Evolutionary conservation across 2,113 vertebrate genomes (phyloP).

Genomic region (Carassius auratus): DNA sequence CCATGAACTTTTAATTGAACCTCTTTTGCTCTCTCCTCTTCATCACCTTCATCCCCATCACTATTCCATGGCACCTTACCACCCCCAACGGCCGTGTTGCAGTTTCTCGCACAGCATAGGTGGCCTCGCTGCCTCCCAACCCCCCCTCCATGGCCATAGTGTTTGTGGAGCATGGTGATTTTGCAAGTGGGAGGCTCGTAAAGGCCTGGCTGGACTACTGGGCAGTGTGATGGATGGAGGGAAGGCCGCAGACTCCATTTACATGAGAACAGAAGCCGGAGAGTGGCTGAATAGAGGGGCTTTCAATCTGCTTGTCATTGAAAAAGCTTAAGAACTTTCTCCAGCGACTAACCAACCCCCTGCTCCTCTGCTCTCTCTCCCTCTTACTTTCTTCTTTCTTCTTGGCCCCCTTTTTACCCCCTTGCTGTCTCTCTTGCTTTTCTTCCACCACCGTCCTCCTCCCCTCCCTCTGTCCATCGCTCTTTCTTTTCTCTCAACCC

Average conservation of each 20-base stretch:
- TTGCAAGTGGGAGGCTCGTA: conserved; percentile 50
- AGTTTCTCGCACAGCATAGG: conserved; percentile 50
- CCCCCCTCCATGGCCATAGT: conserved; percentile 19
- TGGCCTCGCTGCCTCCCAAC: conserved; percentile 37
- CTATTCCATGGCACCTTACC: background rate
- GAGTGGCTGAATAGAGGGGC: conserved; percentile 49
- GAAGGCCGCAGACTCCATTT: conserved; percentile 52
- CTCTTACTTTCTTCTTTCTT: conserved; percentile 45
- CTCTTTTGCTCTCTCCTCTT: background rate
- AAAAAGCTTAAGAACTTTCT: conserved; percentile 55
- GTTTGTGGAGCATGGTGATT: conserved; percentile 47
- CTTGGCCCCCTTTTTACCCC: conserved; percentile 36
- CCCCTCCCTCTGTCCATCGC: conserved; percentile 42
- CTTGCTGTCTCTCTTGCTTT: conserved; percentile 33
- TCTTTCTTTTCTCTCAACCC: conserved; percentile 48
- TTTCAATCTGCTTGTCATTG: conserved; percentile 59
- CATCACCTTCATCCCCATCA: background rate
- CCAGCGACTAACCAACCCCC: conserved; percentile 49
- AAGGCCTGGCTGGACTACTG: conserved; percentile 51
- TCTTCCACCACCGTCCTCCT: conserved; percentile 34
- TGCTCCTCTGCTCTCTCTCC: conserved; percentile 32
- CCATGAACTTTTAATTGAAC: too few relatives aligned
- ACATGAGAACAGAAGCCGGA: conserved; percentile 57
- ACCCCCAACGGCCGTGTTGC: background rate
- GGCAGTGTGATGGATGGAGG: conserved; percentile 59